Evolutionary conservation across 1,140 invertebrate species (phyloP), one percentile per base, ranked within the genome.

Genomic region (Euschistus heros): DNA sequence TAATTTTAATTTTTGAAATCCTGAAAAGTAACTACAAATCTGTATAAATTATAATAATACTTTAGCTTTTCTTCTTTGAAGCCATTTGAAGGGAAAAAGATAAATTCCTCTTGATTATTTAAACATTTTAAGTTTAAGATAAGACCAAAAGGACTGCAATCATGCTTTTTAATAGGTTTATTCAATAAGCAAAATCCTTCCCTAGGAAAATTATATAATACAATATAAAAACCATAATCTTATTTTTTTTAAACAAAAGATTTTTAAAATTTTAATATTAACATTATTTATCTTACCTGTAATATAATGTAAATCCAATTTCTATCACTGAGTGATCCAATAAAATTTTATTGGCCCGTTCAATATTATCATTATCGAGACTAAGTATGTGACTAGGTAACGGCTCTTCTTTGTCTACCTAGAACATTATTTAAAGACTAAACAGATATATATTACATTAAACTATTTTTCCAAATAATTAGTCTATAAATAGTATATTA

Each of bases 171-270:
- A 10, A 37, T 22, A 22, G 57, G 44, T 44, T 62, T 61, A 46
- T 68, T 68, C 27, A 68, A 44, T 17, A 55, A 20, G 20, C 60
- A 65, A 46, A 63, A 68, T 24, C 63, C 57, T 60, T 64, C 66
- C 59, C 67, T 68, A 59, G 2, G 26, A 64, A 55, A 37, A 64
- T 44, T 13, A 61, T 60, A 62, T 18, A 7, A 50, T 10, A 50
- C 20, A 42, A 27, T 37, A 10, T 10, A 20, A 5, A 50, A 2
- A 50, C 2, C 17, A 50, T 50, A n/a, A 50, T 18, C 7, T 17
- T 44, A 44, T 44, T 10, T 10, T 44, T 10, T 44, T 10, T 44
- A 10, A 44, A 44, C 17, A 10, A 44, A 10, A 44, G 10, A 50
- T 50, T 47, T 4, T 17, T 6, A 3, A 50, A 6, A 50, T 18